A percentile compares a stretch with the other conserved stretches of the same genome.
phyloP scores from a whole-genome alignment of 64 coral and sea anemone species.

The Actinia equina region DNA sequence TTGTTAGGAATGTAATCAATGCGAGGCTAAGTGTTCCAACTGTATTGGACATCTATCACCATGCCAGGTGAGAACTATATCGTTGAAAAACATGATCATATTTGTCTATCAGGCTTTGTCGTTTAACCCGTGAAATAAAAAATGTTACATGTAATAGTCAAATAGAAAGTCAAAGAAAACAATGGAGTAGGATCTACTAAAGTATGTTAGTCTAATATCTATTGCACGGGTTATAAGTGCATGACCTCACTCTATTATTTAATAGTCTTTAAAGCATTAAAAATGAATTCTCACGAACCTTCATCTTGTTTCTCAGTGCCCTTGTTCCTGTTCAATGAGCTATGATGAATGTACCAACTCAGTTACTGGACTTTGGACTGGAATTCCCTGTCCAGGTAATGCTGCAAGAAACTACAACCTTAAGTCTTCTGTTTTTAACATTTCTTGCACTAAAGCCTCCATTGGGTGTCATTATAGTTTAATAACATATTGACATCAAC shows the following conservation, averaged over 20 bases:
- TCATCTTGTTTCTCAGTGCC: not conserved
- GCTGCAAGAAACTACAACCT: not conserved
- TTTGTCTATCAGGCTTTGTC: too few species aligned
- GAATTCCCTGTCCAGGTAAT: slow-evolving; percentile 11
- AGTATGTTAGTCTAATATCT: too few species aligned
- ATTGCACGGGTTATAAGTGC: too few species aligned
- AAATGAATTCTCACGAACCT: not conserved
- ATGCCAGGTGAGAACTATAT: not conserved
- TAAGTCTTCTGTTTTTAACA: not conserved
- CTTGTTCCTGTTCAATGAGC: slow-evolving; percentile 3
- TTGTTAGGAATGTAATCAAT: not conserved
- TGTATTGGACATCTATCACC: not conserved
- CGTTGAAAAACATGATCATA: not conserved
- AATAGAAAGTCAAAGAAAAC: too few species aligned
- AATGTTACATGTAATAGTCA: too few species aligned
- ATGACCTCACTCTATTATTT: too few species aligned
- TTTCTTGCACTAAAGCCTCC: not conserved
- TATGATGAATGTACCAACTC: slow-evolving; percentile 22
- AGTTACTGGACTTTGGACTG: slow-evolving; percentile 18
- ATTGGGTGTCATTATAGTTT: not conserved
- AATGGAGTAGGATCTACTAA: too few species aligned
- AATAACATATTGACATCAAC: too few species aligned
- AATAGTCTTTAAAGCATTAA: too few species aligned
- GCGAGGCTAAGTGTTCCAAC: not conserved
- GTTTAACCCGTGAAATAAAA: not conserved